Base-by-base conservation (phyloP, 2,797 vertebrate genomes). In the Mormyrops attenuatus region DNA sequence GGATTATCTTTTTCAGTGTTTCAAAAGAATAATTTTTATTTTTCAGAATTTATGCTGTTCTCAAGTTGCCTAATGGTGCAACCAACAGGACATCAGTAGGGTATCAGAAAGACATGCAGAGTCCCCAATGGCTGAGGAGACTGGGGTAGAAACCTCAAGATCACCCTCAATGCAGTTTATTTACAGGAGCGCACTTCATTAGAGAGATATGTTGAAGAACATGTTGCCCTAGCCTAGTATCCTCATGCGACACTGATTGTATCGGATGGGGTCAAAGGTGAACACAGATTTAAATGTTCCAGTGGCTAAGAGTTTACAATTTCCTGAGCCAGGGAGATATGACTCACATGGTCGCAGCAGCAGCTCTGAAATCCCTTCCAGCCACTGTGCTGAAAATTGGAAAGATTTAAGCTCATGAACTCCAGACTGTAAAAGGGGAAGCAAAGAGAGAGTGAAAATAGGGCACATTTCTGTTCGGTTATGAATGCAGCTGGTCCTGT, bases 381-480 rank as follows among this genome's bases (percentile, higher is more conserved):
- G 38, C 13, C 69, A 17, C n/a, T 17, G 11, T 38, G 47, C 34
- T n/a, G 17, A 47, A 89, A 87, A 80, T 55, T 26, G 66, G 66
- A 82, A 82, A 80, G 89, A 60, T 80, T 77, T 55, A 52, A 52
- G 4, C 38, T 88, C 49, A 80, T 82, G 34, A 57, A 57, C 85
- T 88, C 66, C 89, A 66, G 50, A 44, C 63, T 89, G 38, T 63
- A 41, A 38, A 53, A 89, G 49, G 20, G 44, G n/a, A 30, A 55
- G 52, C 8, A 13, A 26, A 87, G 17, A 26, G 15, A 38, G 44
- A 60, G 69, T 20, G 63, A 22, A 30, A 87, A 55, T 11, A 53
- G 57, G 82, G 50, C 57, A 47, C 53, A 38, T 87, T 87, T 87
- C 86, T 87, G 52, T 63, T 38, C 86, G 5, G 52, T 87, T 87